phyloP scores from a whole-genome alignment of 1,140 invertebrate genomes.

The Drosophila bocqueti region DNA sequence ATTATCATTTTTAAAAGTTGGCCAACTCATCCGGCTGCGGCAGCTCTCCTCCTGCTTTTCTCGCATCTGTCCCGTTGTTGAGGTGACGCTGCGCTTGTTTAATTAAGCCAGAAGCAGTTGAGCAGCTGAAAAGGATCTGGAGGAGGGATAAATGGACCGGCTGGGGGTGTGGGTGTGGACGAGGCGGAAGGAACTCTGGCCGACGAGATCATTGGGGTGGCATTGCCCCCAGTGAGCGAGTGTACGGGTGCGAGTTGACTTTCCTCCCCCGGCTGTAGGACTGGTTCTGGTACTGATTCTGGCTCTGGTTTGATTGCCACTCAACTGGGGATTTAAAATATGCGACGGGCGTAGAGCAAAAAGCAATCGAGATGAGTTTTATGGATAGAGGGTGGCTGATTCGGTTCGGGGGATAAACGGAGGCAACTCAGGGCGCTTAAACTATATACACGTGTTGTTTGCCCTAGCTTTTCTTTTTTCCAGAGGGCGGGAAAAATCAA shows the following conservation, averaged over 20 bases:
- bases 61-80: conserved; percentile 52
- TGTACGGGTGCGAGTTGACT: conserved; percentile 27
- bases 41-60: conserved; percentile 3
- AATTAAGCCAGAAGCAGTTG: conserved; percentile 68
- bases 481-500: conserved; percentile 56
- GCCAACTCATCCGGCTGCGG: conserved; percentile 44
- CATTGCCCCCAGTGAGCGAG: conserved; percentile 2
- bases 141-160: conserved; percentile 13
- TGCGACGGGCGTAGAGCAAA: conserved; percentile 73
- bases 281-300: conserved; percentile 30
- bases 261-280: conserved; percentile 6
- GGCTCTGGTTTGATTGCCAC: conserved; percentile 74
- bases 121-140: conserved; percentile 22
- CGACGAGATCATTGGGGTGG: conserved; percentile 55
- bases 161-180: background rate
- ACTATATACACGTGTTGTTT: conserved; percentile 67
- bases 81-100: conserved; percentile 76
- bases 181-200: conserved; percentile 14
- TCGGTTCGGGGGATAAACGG: conserved; percentile 34
- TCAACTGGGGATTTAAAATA: conserved; percentile 83
- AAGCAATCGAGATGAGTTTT: conserved; percentile 67
- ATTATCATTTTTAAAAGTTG: conserved; percentile 80
- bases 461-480: conserved; percentile 1
- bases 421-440: conserved; percentile 57
- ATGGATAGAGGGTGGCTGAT: conserved; percentile 18